Base-by-base conservation (phyloP, 2,888 invertebrate genomes). In the Morpho deidamia region DNA sequence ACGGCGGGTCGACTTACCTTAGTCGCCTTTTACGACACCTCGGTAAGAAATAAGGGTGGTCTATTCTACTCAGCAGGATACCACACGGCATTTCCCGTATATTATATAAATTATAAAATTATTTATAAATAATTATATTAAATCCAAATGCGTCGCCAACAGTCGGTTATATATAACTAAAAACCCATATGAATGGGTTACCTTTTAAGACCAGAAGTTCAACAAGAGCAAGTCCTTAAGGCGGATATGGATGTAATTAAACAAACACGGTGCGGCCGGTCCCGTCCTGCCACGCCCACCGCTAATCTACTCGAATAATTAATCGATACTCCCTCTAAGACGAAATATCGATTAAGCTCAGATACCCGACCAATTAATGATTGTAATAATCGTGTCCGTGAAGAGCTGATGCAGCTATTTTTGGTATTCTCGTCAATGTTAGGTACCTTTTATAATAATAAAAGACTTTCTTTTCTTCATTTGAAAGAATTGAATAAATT, bases 231-330 rank as follows among this genome's bases (percentile, higher is more conserved):
- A 58, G 53, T 50, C 56, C 47, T 63, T 69, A 69, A 72, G 78
- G 76, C 75, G 78, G 76, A 64, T 66, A 73, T 68, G 50, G 57
- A 65, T 68, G 74, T 76, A 81, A 83, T 83, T 81, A 81, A 81
- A 79, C 83, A 83, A 84, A 85, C 83, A 84, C 75, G 74, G 73
- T 74, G 64, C 76, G 75, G 70, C 65, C 76, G 75, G 71, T 63
- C 80, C 83, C 80, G 81, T 79, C 79, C 81, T 69, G 61, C 53
- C 54, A 74, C 82, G 79, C 87, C 86, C 70, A 71, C 68, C 64
- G 63, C 78, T 80, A 79, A 83, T 82, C 81, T 80, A 82, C 80
- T 81, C 77, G 69, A 65, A 71, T 83, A 81, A 84, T 82, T 79
- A 82, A 84, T 82, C 78, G 78, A 72, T 74, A 66, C 67, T 59